phyloP scores from a whole-genome alignment of 2,888 invertebrate genomes.

The Andricus curvator region DNA sequence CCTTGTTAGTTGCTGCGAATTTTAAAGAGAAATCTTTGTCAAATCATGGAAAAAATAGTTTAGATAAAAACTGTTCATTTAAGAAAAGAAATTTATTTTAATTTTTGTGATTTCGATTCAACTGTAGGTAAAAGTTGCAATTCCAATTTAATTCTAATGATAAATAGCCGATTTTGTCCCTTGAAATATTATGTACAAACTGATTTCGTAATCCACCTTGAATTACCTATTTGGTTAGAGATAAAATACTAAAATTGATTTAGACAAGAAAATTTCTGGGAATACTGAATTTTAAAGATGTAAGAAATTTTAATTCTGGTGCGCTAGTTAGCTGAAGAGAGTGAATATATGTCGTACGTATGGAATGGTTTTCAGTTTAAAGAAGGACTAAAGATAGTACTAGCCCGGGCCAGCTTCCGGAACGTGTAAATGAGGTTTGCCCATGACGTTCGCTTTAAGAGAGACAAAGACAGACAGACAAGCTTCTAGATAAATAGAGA shows the following conservation, averaged over 20 bases:
- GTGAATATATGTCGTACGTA: background rate
- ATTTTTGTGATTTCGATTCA: too few relatives aligned
- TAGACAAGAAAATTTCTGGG: background rate
- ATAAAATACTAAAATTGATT: background rate
- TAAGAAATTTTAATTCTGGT: background rate
- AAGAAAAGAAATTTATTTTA: too few relatives aligned
- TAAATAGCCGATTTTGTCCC: too few relatives aligned
- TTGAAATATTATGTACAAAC: too few relatives aligned
- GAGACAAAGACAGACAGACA: conserved; percentile 52
- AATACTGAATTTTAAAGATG: background rate
- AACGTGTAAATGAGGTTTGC: conserved; percentile 57
- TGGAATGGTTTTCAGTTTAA: conserved; percentile 32
- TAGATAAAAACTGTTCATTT: too few relatives aligned
- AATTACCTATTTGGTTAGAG: too few relatives aligned
- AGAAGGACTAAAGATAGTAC: conserved; percentile 59
- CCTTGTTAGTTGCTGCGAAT: too few relatives aligned
- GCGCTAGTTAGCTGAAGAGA: conserved; percentile 1
- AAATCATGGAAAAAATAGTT: too few relatives aligned
- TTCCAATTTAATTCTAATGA: too few relatives aligned
- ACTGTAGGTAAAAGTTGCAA: too few relatives aligned
- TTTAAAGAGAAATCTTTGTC: too few relatives aligned
- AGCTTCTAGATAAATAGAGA: conserved; percentile 51
- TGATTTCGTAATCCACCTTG: too few relatives aligned
- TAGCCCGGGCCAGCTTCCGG: conserved; percentile 49
- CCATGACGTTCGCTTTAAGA: conserved; percentile 40